Percentiles rank a stretch among this genome's conserved stretches.
Conservation (phyloP, 2,797 vertebrate genomes). For the Percopsis omiscomaycus region DNA sequence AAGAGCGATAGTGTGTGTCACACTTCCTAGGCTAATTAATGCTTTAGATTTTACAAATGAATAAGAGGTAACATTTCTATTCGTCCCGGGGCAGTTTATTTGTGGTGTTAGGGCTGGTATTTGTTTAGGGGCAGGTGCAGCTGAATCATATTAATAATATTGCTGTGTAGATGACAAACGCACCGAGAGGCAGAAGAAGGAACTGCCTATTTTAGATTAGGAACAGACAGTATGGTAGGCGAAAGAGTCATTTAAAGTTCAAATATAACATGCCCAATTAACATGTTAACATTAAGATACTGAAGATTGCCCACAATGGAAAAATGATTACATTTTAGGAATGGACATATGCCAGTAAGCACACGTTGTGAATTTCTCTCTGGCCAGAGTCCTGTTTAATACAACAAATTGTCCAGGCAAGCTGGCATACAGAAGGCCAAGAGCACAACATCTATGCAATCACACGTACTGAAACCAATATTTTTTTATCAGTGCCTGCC, state of each 20-base stretch:
- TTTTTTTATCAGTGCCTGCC: constrained; percentile 43
- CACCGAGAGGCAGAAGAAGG: constrained; percentile 35
- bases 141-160: constrained; percentile 52
- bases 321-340: neutral
- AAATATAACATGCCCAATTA: constrained; percentile 15
- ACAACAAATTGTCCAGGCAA: constrained; percentile 29
- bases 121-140: constrained; percentile 31
- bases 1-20: constrained; percentile 34
- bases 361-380: constrained; percentile 8
- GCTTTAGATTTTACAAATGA: constrained; percentile 27
- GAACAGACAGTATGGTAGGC: neutral
- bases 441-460: constrained; percentile 29
- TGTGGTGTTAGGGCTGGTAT: constrained; percentile 30
- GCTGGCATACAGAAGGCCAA: constrained; percentile 28
- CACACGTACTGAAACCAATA: constrained; percentile 37
- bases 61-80: constrained; percentile 32
- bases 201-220: constrained; percentile 6
- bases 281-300: constrained; percentile 15
- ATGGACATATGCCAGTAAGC: constrained; percentile 2
- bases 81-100: neutral
- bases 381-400: constrained; percentile 11
- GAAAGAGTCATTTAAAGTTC: constrained; percentile 3
- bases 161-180: constrained; percentile 53
- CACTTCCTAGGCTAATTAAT: constrained; percentile 4
- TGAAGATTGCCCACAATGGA: constrained; percentile 19